Base-by-base conservation (phyloP, 1,140 invertebrate genomes). In the Pollicipes pollicipes region DNA sequence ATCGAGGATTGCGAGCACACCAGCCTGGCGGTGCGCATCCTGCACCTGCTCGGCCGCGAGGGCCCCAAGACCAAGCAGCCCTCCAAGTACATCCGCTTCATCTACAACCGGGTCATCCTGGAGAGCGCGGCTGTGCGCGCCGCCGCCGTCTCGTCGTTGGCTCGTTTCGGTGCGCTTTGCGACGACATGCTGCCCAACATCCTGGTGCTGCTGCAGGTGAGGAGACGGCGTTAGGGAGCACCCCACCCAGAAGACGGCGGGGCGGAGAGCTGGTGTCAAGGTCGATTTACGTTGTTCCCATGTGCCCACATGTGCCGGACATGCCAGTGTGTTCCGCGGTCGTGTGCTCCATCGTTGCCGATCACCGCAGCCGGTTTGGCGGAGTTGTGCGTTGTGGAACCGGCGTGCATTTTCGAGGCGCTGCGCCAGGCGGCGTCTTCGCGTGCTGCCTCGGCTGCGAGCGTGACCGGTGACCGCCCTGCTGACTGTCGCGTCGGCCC, bases 1-100 rank as follows among this genome's bases (percentile, higher is more conserved):
- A 99, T 99, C 77, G 97, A 99, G 78, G 97, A 99, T 81, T 99
- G 97, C 80, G 97, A 99, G 77, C 96, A 99, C 77, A 91, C 91
- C 0, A 93, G 91, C 70, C 83, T 99, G 66, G 95, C 96, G n/a
- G 97, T 98, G 3, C 84, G 93, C 30, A 98, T 99, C 74, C 83
- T 99, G 6, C 93, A 99, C 83, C 82, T 99, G n/a, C 82, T 99
- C 0, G 97, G 97, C 10, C 89, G 92, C 73, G 97, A 99, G 82
- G 97, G 97, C 0, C 96, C 97, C 0, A 88, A 90, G 69, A 95
- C 96, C 0, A 89, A 89, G 74, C 90, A 93, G 73, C 96, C 97
- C 0, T 92, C 93, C 0, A 88, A 88, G 73, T 99, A 99, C 78
- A 99, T 99, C 75, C 85, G 97, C 4, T 99, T 96, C 77, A 98